Conservation (phyloP, 1,140 invertebrate genomes). For the Trachymyrmex septentrionalis region DNA sequence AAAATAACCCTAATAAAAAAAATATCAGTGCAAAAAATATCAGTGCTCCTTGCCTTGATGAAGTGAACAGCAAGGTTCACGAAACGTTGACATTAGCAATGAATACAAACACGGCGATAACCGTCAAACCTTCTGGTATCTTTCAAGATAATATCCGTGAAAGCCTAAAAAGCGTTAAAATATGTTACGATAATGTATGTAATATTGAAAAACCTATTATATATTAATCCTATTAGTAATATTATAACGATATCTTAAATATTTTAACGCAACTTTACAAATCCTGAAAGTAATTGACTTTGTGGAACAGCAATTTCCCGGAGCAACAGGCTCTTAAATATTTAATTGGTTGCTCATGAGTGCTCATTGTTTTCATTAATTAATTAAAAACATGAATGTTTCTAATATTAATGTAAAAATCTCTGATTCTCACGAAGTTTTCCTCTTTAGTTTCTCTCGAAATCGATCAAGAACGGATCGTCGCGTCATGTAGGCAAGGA, state of each 20-base stretch:
- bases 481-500: not conserved
- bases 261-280: not conserved
- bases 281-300: not conserved
- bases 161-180: no score
- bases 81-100: no score
- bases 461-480: not conserved
- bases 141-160: no score
- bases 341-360: not conserved
- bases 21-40: no score
- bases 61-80: no score
- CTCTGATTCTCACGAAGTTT: not conserved
- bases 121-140: no score
- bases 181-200: not conserved
- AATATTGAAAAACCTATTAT: not conserved
- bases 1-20: not conserved
- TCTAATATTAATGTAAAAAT: not conserved
- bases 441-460: not conserved
- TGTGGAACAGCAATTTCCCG: not conserved
- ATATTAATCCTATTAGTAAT: not conserved
- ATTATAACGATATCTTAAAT: not conserved
- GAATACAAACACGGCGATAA: no score
- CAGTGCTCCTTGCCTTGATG: no score
- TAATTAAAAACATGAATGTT: not conserved
- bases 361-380: not conserved
- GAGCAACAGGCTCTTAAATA: slow-evolving; percentile 1